These are phyloP conservation scores for Drosophila nigritarsus DNA, from an alignment of 2,888 invertebrate genomes.

Conservation along the genomic window DNA sequence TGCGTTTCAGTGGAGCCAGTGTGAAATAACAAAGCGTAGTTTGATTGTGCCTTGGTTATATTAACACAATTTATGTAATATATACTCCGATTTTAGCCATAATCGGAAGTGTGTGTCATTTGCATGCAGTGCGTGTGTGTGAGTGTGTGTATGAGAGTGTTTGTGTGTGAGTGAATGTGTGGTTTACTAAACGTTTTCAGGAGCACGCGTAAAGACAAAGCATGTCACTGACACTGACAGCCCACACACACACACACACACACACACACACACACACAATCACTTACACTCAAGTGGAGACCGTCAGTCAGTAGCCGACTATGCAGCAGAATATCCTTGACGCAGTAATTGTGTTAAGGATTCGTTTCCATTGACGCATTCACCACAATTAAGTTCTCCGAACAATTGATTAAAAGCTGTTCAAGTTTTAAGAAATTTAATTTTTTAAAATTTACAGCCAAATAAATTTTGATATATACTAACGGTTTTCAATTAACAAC, in stretches of 20 bases:
- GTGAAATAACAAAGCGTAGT: constrained; percentile 6
- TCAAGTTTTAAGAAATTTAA: constrained; percentile 37
- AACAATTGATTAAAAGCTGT: constrained; percentile 11
- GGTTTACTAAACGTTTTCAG: constrained; percentile 65
- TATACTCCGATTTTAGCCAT: constrained; percentile 26
- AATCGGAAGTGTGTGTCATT: constrained; percentile 58
- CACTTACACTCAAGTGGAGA: constrained; percentile 7
- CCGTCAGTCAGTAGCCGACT: constrained; percentile 20
- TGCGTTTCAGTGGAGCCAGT: constrained; percentile 11
- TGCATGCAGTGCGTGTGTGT: constrained; percentile 39
- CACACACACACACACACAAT: constrained; percentile 5
- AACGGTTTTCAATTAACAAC: not conserved
- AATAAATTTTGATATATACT: not conserved
- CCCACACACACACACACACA: constrained; percentile 12
- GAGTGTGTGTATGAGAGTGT: constrained; percentile 2
- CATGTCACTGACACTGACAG: constrained; percentile 56
- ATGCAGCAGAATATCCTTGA: constrained; percentile 38
- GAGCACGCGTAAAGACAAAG: constrained; percentile 60
- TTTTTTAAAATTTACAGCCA: not conserved
- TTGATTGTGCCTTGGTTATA: constrained; percentile 3
- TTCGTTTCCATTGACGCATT: constrained; percentile 43
- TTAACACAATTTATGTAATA: constrained; percentile 40
- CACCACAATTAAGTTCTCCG: not conserved
- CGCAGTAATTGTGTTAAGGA: constrained; percentile 54
- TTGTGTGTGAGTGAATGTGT: constrained; percentile 29